Conservation (phyloP, 2,888 invertebrate species). For the Xestia sexstrigata region DNA sequence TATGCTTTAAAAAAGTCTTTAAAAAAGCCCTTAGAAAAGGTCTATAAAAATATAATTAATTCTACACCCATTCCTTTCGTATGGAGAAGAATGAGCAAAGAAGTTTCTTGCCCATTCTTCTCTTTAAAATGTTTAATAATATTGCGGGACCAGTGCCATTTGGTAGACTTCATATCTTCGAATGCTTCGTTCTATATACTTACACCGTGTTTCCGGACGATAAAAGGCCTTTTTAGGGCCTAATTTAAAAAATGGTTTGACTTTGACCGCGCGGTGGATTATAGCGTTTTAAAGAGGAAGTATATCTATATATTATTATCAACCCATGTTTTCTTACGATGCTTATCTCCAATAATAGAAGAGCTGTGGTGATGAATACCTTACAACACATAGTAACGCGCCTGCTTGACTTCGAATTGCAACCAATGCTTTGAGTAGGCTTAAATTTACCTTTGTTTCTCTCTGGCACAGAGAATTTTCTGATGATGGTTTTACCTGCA, state of each 20-base stretch:
- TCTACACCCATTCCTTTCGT: not conserved
- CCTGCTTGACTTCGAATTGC: not conserved
- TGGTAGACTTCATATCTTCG: not conserved
- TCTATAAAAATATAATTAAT: not conserved
- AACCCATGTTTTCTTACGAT: not conserved
- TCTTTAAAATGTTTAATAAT: not conserved
- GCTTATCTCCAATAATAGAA: not conserved
- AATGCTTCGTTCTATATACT: not conserved
- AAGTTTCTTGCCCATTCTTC: not conserved
- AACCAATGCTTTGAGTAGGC: not conserved
- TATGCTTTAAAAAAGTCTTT: too few relatives aligned
- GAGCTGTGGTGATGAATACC: not conserved
- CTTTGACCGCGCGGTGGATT: too few relatives aligned
- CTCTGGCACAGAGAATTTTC: not conserved
- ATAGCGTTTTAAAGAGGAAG: too few relatives aligned
- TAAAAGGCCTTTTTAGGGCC: too few relatives aligned
- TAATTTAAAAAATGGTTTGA: too few relatives aligned
- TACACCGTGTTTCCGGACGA: too few relatives aligned
- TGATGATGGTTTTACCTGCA: constrained; percentile 88
- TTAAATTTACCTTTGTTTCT: not conserved
- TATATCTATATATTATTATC: too few relatives aligned
- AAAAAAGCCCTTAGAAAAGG: too few relatives aligned
- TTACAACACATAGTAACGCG: not conserved
- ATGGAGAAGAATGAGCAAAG: not conserved
- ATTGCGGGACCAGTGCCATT: not conserved